Evolutionary conservation across 2,113 vertebrate species (phyloP).

Genomic region (Microtus pennsylvanicus): DNA sequence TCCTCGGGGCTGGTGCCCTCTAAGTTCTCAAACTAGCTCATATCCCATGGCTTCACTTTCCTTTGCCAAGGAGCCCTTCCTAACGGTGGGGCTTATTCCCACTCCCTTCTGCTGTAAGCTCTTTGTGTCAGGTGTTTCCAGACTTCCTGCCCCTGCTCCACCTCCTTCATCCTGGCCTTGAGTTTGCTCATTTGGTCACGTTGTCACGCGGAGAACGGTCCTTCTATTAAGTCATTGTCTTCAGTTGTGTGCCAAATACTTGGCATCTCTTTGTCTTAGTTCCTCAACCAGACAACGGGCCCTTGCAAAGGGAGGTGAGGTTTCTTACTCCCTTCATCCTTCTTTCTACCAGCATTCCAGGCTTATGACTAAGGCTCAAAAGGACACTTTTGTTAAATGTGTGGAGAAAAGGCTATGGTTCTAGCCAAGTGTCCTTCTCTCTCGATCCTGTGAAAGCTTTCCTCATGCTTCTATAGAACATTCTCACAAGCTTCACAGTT

Average conservation of each 20-base stretch:
- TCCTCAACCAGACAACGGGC: neutral
- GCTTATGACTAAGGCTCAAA: neutral
- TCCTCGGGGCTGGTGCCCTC: neutral
- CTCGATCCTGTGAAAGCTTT: neutral
- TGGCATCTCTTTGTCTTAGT: neutral
- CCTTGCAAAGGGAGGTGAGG: neutral
- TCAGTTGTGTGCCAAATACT: neutral
- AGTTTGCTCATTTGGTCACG: neutral
- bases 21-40: neutral
- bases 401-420: neutral
- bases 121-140: neutral
- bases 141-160: neutral
- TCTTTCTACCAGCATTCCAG: neutral
- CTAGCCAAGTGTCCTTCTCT: neutral
- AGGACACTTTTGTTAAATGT: neutral
- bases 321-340: neutral
- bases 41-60: neutral
- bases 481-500: neutral
- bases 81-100: neutral
- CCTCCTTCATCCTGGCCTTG: neutral
- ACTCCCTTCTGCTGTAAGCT: neutral
- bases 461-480: neutral
- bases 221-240: neutral
- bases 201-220: too few relatives aligned
- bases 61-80: neutral